phyloP scores from a whole-genome alignment of 2,113 vertebrate species.

The Anarhynchus alexandrinus region DNA sequence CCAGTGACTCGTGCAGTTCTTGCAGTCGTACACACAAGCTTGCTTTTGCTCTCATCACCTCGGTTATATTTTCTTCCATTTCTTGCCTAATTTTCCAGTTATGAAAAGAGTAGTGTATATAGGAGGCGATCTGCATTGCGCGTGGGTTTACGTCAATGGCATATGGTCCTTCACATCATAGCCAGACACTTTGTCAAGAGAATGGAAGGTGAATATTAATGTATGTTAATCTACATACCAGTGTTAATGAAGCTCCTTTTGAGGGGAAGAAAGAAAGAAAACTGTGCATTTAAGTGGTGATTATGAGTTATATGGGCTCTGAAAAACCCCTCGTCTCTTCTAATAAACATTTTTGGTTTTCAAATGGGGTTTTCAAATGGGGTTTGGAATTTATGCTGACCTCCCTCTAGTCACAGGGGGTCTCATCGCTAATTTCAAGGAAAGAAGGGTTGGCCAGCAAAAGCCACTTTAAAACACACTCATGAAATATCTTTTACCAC shows the following conservation, averaged over 20 bases:
- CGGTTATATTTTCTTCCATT: background rate
- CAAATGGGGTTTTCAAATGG: background rate
- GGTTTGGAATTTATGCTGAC: background rate
- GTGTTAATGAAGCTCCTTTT: background rate
- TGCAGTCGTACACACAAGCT: background rate
- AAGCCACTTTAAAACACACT: background rate
- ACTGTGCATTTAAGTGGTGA: background rate
- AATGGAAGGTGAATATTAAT: background rate
- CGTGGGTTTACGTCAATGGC: background rate
- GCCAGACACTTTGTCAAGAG: background rate
- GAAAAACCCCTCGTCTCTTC: background rate
- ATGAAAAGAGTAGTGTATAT: accelerated
- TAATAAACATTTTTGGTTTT: background rate
- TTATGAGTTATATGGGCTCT: background rate
- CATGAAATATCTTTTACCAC: background rate
- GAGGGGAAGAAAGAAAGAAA: background rate
- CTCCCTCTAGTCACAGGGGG: background rate
- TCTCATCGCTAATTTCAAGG: background rate
- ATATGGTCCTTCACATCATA: background rate
- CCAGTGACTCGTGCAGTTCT: background rate
- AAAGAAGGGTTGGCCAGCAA: background rate
- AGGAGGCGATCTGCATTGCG: background rate
- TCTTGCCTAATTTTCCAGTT: background rate
- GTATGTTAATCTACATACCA: background rate
- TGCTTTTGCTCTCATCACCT: background rate